A percentile compares a stretch with the other conserved stretches of the same genome.
phyloP scores from a whole-genome alignment of 2,113 vertebrate genomes.

The Candoia aspera region DNA sequence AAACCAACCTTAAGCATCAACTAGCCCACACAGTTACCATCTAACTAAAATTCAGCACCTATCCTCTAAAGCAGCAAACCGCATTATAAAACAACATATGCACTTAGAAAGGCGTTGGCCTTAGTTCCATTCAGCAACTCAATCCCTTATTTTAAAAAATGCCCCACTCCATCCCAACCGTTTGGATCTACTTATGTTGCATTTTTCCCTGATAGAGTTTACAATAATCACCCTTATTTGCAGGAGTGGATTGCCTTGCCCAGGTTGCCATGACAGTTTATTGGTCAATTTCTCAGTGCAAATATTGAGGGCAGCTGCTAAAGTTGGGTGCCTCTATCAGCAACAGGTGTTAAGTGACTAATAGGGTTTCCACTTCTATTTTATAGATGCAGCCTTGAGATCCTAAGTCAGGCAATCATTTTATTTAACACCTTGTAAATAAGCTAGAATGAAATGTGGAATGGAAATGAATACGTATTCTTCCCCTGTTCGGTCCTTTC shows the following conservation, averaged over 20 bases:
- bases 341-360: neutral
- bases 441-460: neutral
- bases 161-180: neutral
- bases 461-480: neutral
- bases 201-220: neutral
- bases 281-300: neutral
- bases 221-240: neutral
- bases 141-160: neutral
- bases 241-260: neutral
- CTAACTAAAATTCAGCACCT: neutral
- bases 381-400: neutral
- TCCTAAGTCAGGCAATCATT: neutral
- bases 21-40: neutral
- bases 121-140: neutral
- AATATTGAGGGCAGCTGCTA: neutral
- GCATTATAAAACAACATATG: neutral
- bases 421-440: neutral
- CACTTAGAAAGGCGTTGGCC: neutral
- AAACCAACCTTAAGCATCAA: neutral
- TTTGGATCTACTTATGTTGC: neutral
- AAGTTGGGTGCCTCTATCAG: neutral
- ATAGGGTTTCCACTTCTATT: neutral
- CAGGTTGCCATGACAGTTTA: neutral
- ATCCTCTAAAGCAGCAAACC: neutral
- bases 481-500: neutral